Base-by-base conservation (phyloP, 1,140 invertebrate genomes). In the Dendroctonus ponderosae region DNA sequence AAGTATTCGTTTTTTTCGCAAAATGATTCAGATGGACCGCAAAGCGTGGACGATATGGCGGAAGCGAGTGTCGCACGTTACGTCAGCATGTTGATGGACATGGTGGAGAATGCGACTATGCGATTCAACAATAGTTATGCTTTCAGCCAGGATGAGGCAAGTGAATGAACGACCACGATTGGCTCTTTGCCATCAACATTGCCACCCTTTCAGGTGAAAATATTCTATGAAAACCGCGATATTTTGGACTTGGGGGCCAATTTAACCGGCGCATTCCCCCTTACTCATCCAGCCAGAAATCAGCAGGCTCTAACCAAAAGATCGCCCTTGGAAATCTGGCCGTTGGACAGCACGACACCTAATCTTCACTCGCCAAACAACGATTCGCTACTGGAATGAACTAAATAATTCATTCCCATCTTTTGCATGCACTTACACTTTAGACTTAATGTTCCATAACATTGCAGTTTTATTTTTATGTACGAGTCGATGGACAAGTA, bases 181-280 rank as follows among this genome's bases (percentile, higher is more conserved):
- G 26, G 26, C 26, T 26, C 3, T 1, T 26, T 26, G 26, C 26
- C 1, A 26, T 26, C 3, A 26, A 26, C 26, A 26, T 26, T 26
- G 26, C 26, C 3, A 26, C 26, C 26, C 15, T 61, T 14, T 3
- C 12, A 61, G 58, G 43, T 61, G 5, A 48, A 61, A 61, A 61
- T 61, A 3, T n/a, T 9, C 8, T 50, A 61, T 41, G 15, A 61
- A 39, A 50, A 38, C 8, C 8, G 58, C 6, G 58, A 61, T 50
- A 40, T 61, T 12, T 42, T 61, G 41, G 58, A 61, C 12, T 50
- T 61, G 44, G 58, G 58, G 3, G 7, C 7, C 37, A 61, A 61
- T 50, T 37, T 61, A 49, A 26, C 11, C 9, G 41, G 38, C 5
- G 7, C 12, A 7, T 61, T 61, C 39, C 7, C 44, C 4, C 6